phyloP scores from a whole-genome alignment of 1,140 invertebrate genomes.

The Coptotermes formosanus region DNA sequence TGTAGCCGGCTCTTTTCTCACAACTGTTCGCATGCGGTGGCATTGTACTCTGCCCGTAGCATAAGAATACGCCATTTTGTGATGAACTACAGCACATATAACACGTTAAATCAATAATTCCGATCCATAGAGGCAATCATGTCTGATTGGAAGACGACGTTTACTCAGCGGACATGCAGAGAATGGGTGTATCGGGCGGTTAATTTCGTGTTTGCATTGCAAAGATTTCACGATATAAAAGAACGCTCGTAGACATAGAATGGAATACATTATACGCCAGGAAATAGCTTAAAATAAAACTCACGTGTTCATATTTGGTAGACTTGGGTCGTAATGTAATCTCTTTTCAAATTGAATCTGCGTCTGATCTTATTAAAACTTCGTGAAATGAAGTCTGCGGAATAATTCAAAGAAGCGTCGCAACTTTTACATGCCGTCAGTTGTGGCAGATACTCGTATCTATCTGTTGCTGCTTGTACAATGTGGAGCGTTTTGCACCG shows the following conservation, averaged over 20 bases:
- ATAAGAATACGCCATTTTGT: too few species aligned
- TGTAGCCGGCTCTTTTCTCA: too few species aligned
- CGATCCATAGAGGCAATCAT: too few species aligned
- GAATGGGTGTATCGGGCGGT: neutral
- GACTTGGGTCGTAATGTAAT: neutral
- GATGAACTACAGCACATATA: too few species aligned
- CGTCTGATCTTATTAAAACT: neutral
- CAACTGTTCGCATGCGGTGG: too few species aligned
- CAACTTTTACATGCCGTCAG: neutral
- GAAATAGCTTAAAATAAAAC: neutral
- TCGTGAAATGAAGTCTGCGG: neutral
- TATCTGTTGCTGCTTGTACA: neutral
- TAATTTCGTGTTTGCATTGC: neutral
- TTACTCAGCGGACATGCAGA: neutral
- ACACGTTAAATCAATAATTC: too few species aligned
- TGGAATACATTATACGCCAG: neutral
- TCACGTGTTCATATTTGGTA: neutral
- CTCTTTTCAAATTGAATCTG: too few species aligned
- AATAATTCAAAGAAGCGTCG: neutral
- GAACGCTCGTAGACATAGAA: neutral
- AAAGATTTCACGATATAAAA: neutral
- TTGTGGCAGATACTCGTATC: neutral
- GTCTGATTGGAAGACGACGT: neutral
- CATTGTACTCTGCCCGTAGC: too few species aligned
- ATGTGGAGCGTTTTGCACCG: neutral